Base-by-base conservation (phyloP, 1,140 invertebrate species). In the Cardiocondyla obscurior region DNA sequence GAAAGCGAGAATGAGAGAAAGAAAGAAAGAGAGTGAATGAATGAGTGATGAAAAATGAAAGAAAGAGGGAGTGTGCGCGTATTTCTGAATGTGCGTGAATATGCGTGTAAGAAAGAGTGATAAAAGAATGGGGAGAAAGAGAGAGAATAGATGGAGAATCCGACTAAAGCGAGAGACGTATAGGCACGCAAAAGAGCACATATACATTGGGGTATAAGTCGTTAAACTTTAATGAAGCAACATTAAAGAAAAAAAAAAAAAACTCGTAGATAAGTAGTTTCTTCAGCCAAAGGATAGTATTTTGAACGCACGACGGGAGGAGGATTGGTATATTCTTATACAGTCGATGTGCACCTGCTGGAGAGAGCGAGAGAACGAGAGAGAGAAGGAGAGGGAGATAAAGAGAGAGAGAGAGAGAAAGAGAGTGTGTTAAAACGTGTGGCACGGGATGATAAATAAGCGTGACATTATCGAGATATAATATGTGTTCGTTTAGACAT, bases 401-500 rank as follows among this genome's bases (percentile, higher is more conserved):
- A n/a, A n/a, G n/a, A n/a, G n/a, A n/a, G n/a, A 2, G 22, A 7
- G n/a, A 39, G n/a, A 4, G n/a, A 8, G 19, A 28, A 6, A 8
- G 19, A 12, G 30, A 10, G 28, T 62, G n/a, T 25, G 44, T 3
- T 16, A 46, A 44, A 67, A 74, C 16, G 22, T 42, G 64, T 74
- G 81, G 65, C 62, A 57, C 76, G 73, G 67, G 81, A 86, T 33
- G 72, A 84, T 88, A 88, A 83, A 88, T 84, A 89, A 84, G 83
- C 82, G 87, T 46, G 86, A 82, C 81, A 77, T 91, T 91, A 92
- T 90, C 85, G 91, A 89, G 90, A 85, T 92, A 92, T 92, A 92
- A 92, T 92, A 91, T 92, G 91, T 92, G 91, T 92, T 92, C 91
- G 90, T 91, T 91, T 92, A 92, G 91, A 91, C 82, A 91, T 91